Conservation (phyloP, 1,140 invertebrate species). For the Drosophila repletoides region DNA sequence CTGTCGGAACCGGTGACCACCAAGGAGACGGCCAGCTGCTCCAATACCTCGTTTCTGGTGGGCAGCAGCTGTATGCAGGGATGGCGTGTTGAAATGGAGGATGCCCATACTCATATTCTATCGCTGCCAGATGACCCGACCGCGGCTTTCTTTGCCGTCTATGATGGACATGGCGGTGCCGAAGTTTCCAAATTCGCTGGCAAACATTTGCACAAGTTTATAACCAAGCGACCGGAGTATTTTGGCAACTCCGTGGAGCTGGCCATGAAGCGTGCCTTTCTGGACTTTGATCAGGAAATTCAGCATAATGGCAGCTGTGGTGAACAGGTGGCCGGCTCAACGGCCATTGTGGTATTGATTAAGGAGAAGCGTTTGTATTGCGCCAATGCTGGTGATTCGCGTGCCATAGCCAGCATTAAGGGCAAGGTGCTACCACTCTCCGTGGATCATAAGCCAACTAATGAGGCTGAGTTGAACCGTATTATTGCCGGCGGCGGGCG, state of each 20-base stretch:
- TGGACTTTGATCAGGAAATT: conserved; percentile 96
- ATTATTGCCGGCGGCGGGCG: conserved; percentile 97
- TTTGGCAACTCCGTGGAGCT: conserved; percentile 36
- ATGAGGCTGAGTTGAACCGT: conserved; percentile 91
- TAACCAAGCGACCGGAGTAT: conserved; percentile 89
- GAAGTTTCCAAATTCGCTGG: conserved; percentile 97
- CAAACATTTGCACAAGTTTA: conserved; percentile 95
- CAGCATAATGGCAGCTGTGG: conserved; percentile 91
- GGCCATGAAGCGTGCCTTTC: conserved; percentile 90
- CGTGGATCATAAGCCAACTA: conserved; percentile 96
- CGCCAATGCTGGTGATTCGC: conserved; percentile 97
- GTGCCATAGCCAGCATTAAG: conserved; percentile 91
- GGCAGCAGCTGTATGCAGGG: conserved; percentile 99
- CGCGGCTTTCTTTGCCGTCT: conserved; percentile 98
- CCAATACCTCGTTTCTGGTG: conserved; percentile 87
- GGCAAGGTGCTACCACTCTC: conserved; percentile 88
- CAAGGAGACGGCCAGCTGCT: conserved; percentile 92
- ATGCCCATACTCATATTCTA: conserved; percentile 97
- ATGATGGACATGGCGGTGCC: conserved; percentile 87
- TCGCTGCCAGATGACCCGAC: conserved; percentile 94
- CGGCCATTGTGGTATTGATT: conserved; percentile 93
- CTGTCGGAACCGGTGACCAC: conserved; percentile 95
- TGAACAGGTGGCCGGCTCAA: conserved; percentile 96
- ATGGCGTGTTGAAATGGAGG: conserved; percentile 99
- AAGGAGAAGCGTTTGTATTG: conserved; percentile 93